Percentiles rank a stretch among this genome's conserved stretches.
These are phyloP conservation scores for Salminus brasiliensis DNA, from an alignment of 2,113 vertebrate species.

Conservation along the genomic window DNA sequence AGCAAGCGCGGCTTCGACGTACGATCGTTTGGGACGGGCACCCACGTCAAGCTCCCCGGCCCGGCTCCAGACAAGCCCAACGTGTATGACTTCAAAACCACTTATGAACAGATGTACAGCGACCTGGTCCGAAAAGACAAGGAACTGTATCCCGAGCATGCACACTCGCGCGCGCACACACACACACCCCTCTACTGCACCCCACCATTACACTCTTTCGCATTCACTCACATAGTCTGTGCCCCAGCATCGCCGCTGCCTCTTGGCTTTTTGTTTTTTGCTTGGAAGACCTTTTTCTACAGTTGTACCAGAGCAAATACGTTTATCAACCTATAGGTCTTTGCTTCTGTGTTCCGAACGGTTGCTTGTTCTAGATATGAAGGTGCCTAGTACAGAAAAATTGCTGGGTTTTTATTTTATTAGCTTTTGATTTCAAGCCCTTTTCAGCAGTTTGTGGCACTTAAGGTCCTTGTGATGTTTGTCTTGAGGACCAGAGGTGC, in stretches of 20 bases:
- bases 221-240: not conserved
- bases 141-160: conserved; percentile 93
- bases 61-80: conserved; percentile 98
- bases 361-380: not conserved
- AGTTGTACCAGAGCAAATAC: no score
- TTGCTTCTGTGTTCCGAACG: not conserved
- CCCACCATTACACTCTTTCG: not conserved
- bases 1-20: conserved; percentile 98
- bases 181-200: not conserved
- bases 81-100: conserved; percentile 99
- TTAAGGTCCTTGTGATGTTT: not conserved
- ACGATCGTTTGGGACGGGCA: conserved; percentile 95
- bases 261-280: not conserved
- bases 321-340: no score
- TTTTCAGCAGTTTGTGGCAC: not conserved
- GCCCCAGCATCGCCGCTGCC: not conserved
- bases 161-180: no score
- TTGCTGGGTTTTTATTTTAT: no score
- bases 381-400: not conserved
- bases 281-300: not conserved
- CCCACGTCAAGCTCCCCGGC: conserved; percentile 96
- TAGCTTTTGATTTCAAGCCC: not conserved
- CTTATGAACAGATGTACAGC: conserved; percentile 99
- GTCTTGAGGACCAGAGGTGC: no score
- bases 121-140: conserved; percentile 99